Conservation (phyloP, 2,797 vertebrate genomes). For the Urocyon cinereoargenteus region DNA sequence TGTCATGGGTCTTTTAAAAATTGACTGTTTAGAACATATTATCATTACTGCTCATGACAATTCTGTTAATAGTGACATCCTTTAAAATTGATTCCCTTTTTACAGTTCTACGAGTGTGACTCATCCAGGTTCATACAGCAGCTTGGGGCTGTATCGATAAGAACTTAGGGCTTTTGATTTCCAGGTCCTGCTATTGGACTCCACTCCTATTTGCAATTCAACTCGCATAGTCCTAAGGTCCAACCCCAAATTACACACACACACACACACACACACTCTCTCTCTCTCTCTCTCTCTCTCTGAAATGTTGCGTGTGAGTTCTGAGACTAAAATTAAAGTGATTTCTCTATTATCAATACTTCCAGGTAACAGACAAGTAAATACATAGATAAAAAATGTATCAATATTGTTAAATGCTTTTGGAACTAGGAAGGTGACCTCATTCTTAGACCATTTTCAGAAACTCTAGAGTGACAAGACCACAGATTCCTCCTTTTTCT, state of each 20-base stretch:
- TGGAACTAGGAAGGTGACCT: background rate
- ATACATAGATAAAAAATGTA: background rate
- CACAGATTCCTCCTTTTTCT: background rate
- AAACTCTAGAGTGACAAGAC: background rate
- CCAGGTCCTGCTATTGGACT: background rate
- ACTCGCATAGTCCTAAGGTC: background rate
- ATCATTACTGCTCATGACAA: background rate
- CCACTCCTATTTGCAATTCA: background rate
- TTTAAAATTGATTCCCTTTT: conserved; percentile 41
- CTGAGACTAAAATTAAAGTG: conserved; percentile 23
- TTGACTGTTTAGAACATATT: background rate
- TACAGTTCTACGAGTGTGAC: background rate
- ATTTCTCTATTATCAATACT: conserved; percentile 4
- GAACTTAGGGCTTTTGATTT: conserved; percentile 5
- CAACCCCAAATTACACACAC: background rate
- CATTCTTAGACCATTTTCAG: background rate
- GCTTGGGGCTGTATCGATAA: background rate
- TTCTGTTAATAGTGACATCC: background rate
- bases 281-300: background rate
- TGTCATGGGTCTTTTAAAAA: background rate
- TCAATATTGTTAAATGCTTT: background rate
- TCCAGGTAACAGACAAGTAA: background rate
- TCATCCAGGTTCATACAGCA: background rate
- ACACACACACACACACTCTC: background rate
- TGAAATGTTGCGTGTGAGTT: conserved; percentile 53